Percentiles rank a stretch among this genome's conserved stretches.
Evolutionary conservation across 2,113 vertebrate species (phyloP).

Genomic region (Blennius ocellaris): DNA sequence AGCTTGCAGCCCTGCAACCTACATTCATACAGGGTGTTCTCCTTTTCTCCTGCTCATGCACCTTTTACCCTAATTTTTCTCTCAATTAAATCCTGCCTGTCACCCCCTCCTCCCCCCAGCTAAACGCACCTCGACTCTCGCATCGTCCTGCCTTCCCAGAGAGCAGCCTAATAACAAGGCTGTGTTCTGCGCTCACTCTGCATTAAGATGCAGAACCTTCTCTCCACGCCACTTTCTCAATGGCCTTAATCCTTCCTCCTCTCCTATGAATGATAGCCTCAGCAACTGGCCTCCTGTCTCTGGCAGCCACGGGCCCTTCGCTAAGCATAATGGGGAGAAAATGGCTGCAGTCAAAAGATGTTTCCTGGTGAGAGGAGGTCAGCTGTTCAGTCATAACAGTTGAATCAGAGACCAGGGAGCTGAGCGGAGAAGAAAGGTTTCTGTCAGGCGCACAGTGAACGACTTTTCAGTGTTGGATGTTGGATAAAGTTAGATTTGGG

Average conservation of each 20-base stretch:
- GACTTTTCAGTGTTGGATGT: constrained; percentile 1
- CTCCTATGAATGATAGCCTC: constrained; percentile 74
- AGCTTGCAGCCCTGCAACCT: not conserved
- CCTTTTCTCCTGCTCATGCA: not conserved
- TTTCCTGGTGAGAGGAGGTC: constrained; percentile 42
- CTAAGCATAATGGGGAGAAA: constrained; percentile 63
- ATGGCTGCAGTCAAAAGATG: constrained; percentile 59
- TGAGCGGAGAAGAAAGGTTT: constrained; percentile 23
- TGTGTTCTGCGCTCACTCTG: constrained; percentile 56
- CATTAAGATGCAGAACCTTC: constrained; percentile 77
- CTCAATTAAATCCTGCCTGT: constrained; percentile 7
- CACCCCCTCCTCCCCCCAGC: not conserved
- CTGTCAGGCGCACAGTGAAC: constrained; percentile 2
- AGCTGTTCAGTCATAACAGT: constrained; percentile 37
- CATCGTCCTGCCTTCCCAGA: constrained; percentile 26
- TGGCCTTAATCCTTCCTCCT: constrained; percentile 72
- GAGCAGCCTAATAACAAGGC: constrained; percentile 62
- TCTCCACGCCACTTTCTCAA: constrained; percentile 62
- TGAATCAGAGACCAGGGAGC: constrained; percentile 18
- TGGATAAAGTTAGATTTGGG: not conserved
- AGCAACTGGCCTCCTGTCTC: constrained; percentile 42
- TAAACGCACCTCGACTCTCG: constrained; percentile 25
- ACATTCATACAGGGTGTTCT: not conserved
- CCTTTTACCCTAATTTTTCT: not conserved
- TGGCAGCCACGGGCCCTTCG: constrained; percentile 45